Evolutionary conservation across 2,888 invertebrate species (phyloP).

Genomic region (Fabriciana adippe): DNA sequence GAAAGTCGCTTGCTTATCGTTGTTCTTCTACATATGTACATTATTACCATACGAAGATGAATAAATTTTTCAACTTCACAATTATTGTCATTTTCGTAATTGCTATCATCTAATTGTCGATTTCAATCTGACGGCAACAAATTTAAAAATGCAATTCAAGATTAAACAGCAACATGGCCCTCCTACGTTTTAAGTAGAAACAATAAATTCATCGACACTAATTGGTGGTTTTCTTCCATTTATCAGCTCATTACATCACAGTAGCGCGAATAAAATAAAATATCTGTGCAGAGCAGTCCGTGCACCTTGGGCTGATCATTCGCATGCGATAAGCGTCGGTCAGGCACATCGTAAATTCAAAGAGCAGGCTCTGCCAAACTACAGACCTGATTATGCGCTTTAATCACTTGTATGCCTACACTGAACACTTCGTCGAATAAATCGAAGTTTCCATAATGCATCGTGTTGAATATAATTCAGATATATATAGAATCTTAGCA

Average conservation of each 20-base stretch:
- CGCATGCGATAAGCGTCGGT: slow-evolving; percentile 81
- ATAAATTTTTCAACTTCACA: slow-evolving; percentile 22
- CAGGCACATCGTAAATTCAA: slow-evolving; percentile 82
- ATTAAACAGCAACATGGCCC: slow-evolving; percentile 74
- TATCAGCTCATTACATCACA: slow-evolving; percentile 83
- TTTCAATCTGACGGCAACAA: slow-evolving; percentile 63
- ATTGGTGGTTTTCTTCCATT: slow-evolving; percentile 83
- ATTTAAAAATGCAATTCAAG: slow-evolving; percentile 75
- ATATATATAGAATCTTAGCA: background rate
- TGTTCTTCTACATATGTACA: background rate
- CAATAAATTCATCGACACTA: slow-evolving; percentile 83
- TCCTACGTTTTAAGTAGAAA: slow-evolving; percentile 82
- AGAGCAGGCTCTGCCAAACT: slow-evolving; percentile 78
- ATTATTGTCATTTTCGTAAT: slow-evolving; percentile 60
- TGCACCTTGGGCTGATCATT: slow-evolving; percentile 81
- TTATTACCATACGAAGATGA: slow-evolving; percentile 17
- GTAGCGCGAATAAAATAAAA: slow-evolving; percentile 83
- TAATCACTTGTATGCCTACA: slow-evolving; percentile 67
- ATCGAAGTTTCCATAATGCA: background rate
- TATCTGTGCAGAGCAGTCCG: slow-evolving; percentile 76
- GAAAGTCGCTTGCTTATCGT: too few relatives aligned
- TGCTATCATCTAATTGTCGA: slow-evolving; percentile 66
- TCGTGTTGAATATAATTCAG: background rate
- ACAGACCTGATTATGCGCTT: slow-evolving; percentile 78
- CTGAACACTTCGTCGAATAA: slow-evolving; percentile 11